Conservation (phyloP, 2,888 invertebrate genomes). For the Epirrita christyi region DNA sequence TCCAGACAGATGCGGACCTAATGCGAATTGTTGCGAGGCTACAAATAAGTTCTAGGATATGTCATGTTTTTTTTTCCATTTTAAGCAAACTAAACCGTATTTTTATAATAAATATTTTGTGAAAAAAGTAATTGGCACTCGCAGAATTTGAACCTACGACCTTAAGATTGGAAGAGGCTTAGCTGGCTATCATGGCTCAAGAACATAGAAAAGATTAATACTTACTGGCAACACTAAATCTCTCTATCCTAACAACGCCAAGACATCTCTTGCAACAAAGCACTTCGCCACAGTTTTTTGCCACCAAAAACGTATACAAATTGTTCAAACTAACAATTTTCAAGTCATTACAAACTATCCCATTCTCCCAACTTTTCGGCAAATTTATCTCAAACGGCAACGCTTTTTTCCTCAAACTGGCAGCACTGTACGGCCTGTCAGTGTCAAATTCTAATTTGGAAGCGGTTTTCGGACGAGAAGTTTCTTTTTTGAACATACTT, state of each 20-base stretch:
- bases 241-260: conserved; percentile 58
- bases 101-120: too few relatives aligned
- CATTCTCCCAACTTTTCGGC: conserved; percentile 59
- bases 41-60: too few relatives aligned
- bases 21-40: too few relatives aligned
- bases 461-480: conserved; percentile 58
- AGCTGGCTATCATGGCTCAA: too few relatives aligned
- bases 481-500: conserved; percentile 41
- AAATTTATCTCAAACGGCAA: conserved; percentile 51
- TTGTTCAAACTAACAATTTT: conserved; percentile 60
- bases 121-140: too few relatives aligned
- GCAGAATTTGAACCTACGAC: too few relatives aligned
- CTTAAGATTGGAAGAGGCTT: too few relatives aligned
- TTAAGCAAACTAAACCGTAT: too few relatives aligned
- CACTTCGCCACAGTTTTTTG: conserved; percentile 71
- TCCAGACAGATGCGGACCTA: too few relatives aligned
- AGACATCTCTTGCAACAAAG: conserved; percentile 59
- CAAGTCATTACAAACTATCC: conserved; percentile 64
- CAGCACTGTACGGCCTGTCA: conserved; percentile 64
- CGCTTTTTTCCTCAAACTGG: conserved; percentile 51
- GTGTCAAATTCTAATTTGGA: conserved; percentile 49
- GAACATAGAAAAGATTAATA: conserved; percentile 18
- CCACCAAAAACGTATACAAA: conserved; percentile 63
- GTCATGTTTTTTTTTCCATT: neutral
- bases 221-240: conserved; percentile 66